Evolutionary conservation across 1,140 invertebrate genomes (phyloP), one percentile per base, ranked within the genome.

Genomic region (Apis laboriosa): DNA sequence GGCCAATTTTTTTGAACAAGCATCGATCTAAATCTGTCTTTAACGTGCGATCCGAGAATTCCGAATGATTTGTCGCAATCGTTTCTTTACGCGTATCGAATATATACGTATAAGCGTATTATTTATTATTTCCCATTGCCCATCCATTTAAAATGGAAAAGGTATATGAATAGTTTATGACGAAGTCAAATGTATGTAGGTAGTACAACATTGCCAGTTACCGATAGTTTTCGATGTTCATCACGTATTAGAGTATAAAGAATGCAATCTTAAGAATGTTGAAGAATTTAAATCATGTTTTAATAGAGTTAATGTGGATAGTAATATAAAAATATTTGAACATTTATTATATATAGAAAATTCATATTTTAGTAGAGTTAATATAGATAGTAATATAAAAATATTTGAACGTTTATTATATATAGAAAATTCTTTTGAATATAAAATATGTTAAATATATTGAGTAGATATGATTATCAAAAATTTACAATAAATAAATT

Each of bases 51-150:
- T 77, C 56, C 11, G 1, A 11, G 80, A 82, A 82, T 82, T 70
- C 64, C 9, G 49, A 82, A 82, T 77, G 80, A 82, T 70, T 77
- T 82, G 73, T 68, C 56, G 73, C 80, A 70, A 77, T 77, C 55
- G 28, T 70, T 70, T 56, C 49, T 21, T 55, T 60, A 58, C 72
- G 34, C 21, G 71, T 9, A 4, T 43, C 77, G 77, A 70, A 79
- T 72, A 17, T 75, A 8, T 24, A 34, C 28, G 53, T 56, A 68
- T 28, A 56, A 73, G 9, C 4, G 9, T 55, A 51, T 28, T 51
- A 13, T 73, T 80, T 80, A 73, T 73, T 80, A 73, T 43, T 58
- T 71, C 28, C 19, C 43, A 49, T 80, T 34, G 24, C 19, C 2
- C n/a, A 43, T 7, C 34, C 12, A 9, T 9, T 34, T 17, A 28